These are phyloP conservation scores for Sturnus vulgaris DNA, from an alignment of 2,113 vertebrate species.

Conservation along the genomic window DNA sequence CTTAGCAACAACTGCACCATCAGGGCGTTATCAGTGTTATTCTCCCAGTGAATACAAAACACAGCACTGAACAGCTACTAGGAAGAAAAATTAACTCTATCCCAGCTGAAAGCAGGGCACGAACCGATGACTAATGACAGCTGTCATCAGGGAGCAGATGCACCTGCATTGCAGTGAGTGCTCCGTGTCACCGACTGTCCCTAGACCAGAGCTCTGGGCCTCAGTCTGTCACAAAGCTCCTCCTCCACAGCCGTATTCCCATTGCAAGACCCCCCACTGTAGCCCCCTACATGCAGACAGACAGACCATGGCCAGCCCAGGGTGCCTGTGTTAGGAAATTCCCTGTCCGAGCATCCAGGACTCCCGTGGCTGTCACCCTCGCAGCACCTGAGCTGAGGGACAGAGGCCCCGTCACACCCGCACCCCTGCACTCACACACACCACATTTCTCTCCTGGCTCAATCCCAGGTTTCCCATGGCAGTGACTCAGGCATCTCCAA, in stretches of 20 bases:
- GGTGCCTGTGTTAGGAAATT: no score
- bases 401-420: not conserved
- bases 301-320: not conserved
- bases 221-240: not conserved
- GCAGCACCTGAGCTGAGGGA: not conserved
- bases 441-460: not conserved
- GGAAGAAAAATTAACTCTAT: not conserved
- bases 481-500: not conserved
- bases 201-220: fast-evolving
- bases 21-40: not conserved
- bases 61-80: not conserved
- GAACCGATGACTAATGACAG: not conserved
- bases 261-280: not conserved
- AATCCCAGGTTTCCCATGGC: not conserved
- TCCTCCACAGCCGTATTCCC: not conserved
- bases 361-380: not conserved
- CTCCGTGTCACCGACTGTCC: fast-evolving
- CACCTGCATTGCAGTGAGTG: fast-evolving
- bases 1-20: not conserved
- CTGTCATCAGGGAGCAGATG: not conserved
- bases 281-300: not conserved
- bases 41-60: not conserved
- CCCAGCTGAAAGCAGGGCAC: not conserved
- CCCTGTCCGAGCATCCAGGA: not conserved
- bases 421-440: not conserved